A percentile compares a stretch with the other conserved stretches of the same genome.
phyloP scores from a whole-genome alignment of 2,797 vertebrate species.

The Cheirogaleus major region DNA sequence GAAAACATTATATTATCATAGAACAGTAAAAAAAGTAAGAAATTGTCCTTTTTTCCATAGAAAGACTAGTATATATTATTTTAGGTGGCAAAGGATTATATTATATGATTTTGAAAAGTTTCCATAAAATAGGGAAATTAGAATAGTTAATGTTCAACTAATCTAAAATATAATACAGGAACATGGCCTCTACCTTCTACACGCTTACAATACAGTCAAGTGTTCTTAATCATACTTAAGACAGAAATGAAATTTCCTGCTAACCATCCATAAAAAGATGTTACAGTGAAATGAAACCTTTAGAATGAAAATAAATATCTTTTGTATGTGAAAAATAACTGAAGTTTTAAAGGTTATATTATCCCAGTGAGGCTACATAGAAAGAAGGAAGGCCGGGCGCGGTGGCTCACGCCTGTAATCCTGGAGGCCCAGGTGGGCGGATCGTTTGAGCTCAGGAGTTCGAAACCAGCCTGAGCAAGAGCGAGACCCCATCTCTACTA shows the following conservation, averaged over 20 bases:
- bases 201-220: background rate
- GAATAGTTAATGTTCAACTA: background rate
- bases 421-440: too few relatives aligned
- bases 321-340: background rate
- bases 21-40: background rate
- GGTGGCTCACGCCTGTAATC: too few relatives aligned
- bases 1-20: background rate
- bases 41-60: background rate
- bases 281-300: constrained; percentile 3
- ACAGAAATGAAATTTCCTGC: background rate
- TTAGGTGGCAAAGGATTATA: background rate
- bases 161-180: background rate
- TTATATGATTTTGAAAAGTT: background rate
- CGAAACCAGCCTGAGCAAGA: too few relatives aligned
- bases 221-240: background rate
- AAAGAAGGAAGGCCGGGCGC: background rate
- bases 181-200: background rate
- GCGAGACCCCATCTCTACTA: too few relatives aligned
- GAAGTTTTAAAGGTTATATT: background rate
- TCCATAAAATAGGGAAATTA: background rate
- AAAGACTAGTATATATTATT: background rate
- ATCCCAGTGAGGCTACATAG: background rate
- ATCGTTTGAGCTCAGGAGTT: too few relatives aligned
- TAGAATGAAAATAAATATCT: background rate
- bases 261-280: background rate